phyloP scores from a whole-genome alignment of 2,888 invertebrate species.

The Drosophila meridiana region DNA sequence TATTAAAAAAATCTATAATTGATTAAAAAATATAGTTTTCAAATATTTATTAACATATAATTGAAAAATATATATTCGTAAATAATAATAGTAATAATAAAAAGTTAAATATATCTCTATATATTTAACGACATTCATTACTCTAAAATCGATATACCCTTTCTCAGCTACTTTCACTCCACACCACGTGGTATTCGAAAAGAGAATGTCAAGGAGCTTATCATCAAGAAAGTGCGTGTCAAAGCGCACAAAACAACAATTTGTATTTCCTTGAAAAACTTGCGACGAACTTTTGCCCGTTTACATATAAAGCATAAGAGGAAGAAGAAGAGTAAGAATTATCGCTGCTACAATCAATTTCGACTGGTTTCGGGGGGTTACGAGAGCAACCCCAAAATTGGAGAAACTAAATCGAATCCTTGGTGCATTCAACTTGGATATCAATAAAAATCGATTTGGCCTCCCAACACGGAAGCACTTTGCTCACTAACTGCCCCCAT shows the following conservation, averaged over 20 bases:
- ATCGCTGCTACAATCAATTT: conserved; percentile 22
- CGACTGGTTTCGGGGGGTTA: neutral
- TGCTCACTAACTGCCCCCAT: conserved; percentile 16
- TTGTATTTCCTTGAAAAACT: conserved; percentile 19
- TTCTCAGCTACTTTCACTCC: neutral
- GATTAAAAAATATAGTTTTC: no score
- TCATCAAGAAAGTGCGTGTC: conserved; percentile 42
- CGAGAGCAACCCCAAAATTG: conserved; percentile 34
- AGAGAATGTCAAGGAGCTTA: conserved; percentile 25
- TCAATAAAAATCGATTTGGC: conserved; percentile 75
- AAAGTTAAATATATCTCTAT: no score
- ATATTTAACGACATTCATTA: neutral
- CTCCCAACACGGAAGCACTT: conserved; percentile 65
- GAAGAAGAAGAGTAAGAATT: conserved; percentile 10
- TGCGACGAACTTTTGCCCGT: conserved; percentile 19
- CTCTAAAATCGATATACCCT: neutral
- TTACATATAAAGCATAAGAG: neutral
- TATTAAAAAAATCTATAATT: no score
- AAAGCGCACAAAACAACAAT: conserved; percentile 28
- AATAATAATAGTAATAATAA: no score
- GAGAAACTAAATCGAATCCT: conserved; percentile 45
- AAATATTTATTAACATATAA: no score
- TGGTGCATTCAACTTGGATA: conserved; percentile 73
- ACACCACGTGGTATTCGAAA: neutral
- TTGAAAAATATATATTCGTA: no score